Percentiles rank a stretch among this genome's conserved stretches.
These are phyloP conservation scores for Drosophila tanythrix DNA, from an alignment of 2,888 invertebrate genomes.

Conservation along the genomic window DNA sequence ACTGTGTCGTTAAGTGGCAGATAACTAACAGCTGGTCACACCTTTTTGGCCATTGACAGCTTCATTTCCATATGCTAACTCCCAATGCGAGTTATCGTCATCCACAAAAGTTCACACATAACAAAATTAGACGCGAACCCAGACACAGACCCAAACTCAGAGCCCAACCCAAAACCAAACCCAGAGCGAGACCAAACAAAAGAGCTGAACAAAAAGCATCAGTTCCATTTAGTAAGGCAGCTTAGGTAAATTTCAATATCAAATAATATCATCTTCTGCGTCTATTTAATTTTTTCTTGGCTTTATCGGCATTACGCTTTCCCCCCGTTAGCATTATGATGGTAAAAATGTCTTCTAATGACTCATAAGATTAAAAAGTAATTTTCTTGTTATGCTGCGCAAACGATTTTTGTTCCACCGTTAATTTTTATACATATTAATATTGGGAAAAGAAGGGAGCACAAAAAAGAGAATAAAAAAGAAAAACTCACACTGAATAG, in stretches of 20 bases:
- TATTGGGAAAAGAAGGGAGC: conserved; percentile 58
- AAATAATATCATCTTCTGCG: conserved; percentile 24
- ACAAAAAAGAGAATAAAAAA: background rate
- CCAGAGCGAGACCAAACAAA: conserved; percentile 57
- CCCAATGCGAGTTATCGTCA: conserved; percentile 47
- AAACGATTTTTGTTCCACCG: conserved; percentile 66
- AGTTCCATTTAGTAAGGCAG: conserved; percentile 59
- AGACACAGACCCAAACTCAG: conserved; percentile 10
- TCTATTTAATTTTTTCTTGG: conserved; percentile 15
- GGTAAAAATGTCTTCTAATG: conserved; percentile 75
- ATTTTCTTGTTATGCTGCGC: conserved; percentile 75
- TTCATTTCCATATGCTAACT: conserved; percentile 66
- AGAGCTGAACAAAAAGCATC: conserved; percentile 39
- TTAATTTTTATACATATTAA: conserved; percentile 80
- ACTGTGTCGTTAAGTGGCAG: conserved; percentile 28
- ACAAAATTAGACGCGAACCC: conserved; percentile 50
- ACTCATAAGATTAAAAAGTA: conserved; percentile 82
- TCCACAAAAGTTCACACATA: conserved; percentile 66
- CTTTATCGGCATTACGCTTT: conserved; percentile 58
- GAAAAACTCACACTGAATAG: conserved; percentile 5
- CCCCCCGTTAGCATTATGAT: conserved; percentile 55
- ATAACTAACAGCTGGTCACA: conserved; percentile 60
- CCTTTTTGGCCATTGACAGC: conserved; percentile 57
- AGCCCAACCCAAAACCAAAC: conserved; percentile 1
- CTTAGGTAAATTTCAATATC: conserved; percentile 57